A percentile compares a stretch with the other conserved stretches of the same genome.
Evolutionary conservation across 2,113 vertebrate genomes (phyloP).

Genomic region (Chroicocephalus ridibundus): DNA sequence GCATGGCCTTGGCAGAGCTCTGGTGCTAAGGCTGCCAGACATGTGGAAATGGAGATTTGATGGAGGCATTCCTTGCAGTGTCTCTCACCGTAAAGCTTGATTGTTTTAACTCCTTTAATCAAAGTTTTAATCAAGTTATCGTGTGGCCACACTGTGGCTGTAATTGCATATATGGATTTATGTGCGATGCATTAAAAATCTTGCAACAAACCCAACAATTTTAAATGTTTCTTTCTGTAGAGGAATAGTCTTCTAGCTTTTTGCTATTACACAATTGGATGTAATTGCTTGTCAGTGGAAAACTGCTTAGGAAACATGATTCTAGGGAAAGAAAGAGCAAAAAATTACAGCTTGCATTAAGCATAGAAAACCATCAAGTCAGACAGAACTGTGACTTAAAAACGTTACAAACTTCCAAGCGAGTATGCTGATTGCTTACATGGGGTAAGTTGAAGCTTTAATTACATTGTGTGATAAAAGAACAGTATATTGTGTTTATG

Average conservation of each 20-base stretch:
- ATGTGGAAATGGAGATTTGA: background rate
- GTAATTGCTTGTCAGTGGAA: constrained; percentile 20
- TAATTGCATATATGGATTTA: background rate
- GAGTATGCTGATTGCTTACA: background rate
- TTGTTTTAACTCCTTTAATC: constrained; percentile 19
- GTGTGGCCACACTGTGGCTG: background rate
- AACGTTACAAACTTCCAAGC: background rate
- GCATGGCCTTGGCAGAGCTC: background rate
- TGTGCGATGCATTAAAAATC: background rate
- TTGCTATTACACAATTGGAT: background rate
- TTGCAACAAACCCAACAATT: background rate
- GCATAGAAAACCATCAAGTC: background rate
- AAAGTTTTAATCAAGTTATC: background rate
- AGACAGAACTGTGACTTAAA: background rate
- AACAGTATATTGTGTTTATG: background rate
- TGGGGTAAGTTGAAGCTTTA: background rate
- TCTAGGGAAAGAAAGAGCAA: background rate
- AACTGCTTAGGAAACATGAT: background rate
- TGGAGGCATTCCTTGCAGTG: background rate
- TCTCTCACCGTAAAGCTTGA: background rate
- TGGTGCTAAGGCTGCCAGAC: background rate
- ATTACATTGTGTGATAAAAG: background rate
- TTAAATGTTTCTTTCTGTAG: background rate
- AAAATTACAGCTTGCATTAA: background rate
- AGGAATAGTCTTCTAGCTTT: background rate